phyloP scores from a whole-genome alignment of 2,888 invertebrate genomes.

The Cheilosia vernalis region DNA sequence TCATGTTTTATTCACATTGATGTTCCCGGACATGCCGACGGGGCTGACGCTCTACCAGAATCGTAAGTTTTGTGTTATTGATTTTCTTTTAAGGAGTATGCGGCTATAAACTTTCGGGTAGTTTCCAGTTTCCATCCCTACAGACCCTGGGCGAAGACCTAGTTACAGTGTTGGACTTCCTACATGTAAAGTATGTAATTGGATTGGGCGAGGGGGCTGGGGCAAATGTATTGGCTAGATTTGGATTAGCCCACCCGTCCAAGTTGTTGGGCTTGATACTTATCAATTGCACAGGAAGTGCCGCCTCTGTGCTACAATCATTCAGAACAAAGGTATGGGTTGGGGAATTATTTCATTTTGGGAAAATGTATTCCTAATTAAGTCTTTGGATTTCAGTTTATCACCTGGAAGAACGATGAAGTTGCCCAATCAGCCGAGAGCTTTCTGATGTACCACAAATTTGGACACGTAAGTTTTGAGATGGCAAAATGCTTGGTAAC shows the following conservation, averaged over 20 bases:
- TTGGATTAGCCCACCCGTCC: conserved; percentile 91
- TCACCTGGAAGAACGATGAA: conserved; percentile 92
- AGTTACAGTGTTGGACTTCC: conserved; percentile 91
- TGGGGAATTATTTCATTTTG: neutral
- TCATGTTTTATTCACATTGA: conserved; percentile 95
- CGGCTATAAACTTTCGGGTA: conserved; percentile 79
- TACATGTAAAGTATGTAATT: conserved; percentile 92
- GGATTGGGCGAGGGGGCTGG: conserved; percentile 95
- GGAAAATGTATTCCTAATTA: conserved; percentile 10
- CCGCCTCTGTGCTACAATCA: conserved; percentile 93
- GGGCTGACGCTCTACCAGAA: conserved; percentile 89
- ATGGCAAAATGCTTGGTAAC: neutral
- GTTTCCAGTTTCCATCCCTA: conserved; percentile 92
- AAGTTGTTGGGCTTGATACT: conserved; percentile 91
- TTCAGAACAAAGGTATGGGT: conserved; percentile 89
- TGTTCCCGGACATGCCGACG: conserved; percentile 93
- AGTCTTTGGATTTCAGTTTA: conserved; percentile 85
- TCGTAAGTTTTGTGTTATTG: conserved; percentile 85
- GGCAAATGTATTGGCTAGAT: conserved; percentile 93
- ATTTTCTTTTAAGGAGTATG: neutral
- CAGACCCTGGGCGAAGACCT: conserved; percentile 92
- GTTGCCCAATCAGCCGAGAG: conserved; percentile 95
- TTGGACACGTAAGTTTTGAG: conserved; percentile 91
- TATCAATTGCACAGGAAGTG: conserved; percentile 94
- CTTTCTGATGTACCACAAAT: conserved; percentile 94